phyloP scores from a whole-genome alignment of 2,797 vertebrate species.

The Poliocrania exsul region DNA sequence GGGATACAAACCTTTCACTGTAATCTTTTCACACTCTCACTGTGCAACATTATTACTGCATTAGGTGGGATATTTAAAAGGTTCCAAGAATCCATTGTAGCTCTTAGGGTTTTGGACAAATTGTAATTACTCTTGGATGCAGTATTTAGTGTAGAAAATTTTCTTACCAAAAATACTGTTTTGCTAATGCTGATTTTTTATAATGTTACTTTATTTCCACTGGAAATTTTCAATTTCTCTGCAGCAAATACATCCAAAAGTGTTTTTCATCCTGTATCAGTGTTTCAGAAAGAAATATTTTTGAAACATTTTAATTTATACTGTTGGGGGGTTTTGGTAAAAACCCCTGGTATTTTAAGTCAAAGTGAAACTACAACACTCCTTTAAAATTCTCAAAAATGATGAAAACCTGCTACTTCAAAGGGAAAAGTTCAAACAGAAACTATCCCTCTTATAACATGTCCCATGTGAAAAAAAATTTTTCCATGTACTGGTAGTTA shows the following conservation, averaged over 20 bases:
- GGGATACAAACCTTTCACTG: neutral
- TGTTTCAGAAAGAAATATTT: neutral
- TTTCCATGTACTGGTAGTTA: neutral
- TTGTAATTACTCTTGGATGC: slow-evolving; percentile 7
- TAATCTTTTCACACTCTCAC: neutral
- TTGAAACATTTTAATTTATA: neutral
- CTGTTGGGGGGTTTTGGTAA: neutral
- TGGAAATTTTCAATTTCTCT: slow-evolving; percentile 51
- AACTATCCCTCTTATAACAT: neutral
- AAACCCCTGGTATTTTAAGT: neutral
- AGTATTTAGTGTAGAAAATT: neutral
- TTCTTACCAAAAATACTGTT: neutral
- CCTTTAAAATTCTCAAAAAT: neutral
- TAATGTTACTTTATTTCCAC: neutral
- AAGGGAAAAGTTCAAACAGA: neutral
- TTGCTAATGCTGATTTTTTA: slow-evolving; percentile 9
- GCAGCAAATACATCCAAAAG: neutral
- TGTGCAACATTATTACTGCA: neutral
- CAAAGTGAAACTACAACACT: neutral
- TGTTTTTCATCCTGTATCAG: neutral
- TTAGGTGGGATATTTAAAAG: slow-evolving; percentile 1
- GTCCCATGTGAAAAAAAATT: neutral
- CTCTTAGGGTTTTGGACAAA: slow-evolving; percentile 24
- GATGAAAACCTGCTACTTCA: neutral
- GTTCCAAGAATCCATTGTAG: slow-evolving; percentile 1